Evolutionary conservation across 1,140 invertebrate species (phyloP), one percentile per base, ranked within the genome.

Genomic region (Camponotus pennsylvanicus): DNA sequence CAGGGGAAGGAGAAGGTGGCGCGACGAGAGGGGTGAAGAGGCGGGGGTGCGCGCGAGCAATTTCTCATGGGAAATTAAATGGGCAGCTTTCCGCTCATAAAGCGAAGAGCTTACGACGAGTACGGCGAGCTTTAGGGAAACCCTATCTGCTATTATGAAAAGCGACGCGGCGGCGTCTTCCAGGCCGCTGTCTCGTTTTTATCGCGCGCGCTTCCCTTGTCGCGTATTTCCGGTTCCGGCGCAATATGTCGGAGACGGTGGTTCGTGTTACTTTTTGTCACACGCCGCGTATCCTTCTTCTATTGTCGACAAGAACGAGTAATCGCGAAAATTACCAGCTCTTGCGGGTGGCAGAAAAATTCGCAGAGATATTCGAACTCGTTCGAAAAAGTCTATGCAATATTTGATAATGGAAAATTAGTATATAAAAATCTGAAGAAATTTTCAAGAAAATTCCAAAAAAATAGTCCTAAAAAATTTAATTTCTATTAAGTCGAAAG

Each of bases 61-160:
- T 94, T 93, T 93, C 93, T 94, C 93, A 93, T 92, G 93, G 93
- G 92, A 93, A 94, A 93, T 93, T 93, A 93, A 92, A 91, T 89
- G 89, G 73, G 77, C 86, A 79, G 90, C 70, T 78, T 88, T 89
- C 67, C 86, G 88, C 85, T 89, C 79, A 64, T 84, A 89, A 91
- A 89, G 61, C 86, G 79, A 78, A 88, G 59, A 90, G 66, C 70
- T 52, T 21, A 86, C 69, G 71, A 67, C 42, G 63, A 27, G 63
- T 42, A 37, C n/a, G 21, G 18, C 34, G 11, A 32, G 61, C 52
- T 90, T 90, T 88, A 73, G 88, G 61, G 66, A 83, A 90, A 88
- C 77, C 61, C 59, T 40, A 40, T 71, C 70, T 52, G 49, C 77
- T 21, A 55, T 55, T 66, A 49, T 77, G 88, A 80, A 86, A 64